A percentile compares a stretch with the other conserved stretches of the same genome.
These are phyloP conservation scores for Smittia aterrima DNA, from an alignment of 2,888 invertebrate genomes.

Conservation along the genomic window DNA sequence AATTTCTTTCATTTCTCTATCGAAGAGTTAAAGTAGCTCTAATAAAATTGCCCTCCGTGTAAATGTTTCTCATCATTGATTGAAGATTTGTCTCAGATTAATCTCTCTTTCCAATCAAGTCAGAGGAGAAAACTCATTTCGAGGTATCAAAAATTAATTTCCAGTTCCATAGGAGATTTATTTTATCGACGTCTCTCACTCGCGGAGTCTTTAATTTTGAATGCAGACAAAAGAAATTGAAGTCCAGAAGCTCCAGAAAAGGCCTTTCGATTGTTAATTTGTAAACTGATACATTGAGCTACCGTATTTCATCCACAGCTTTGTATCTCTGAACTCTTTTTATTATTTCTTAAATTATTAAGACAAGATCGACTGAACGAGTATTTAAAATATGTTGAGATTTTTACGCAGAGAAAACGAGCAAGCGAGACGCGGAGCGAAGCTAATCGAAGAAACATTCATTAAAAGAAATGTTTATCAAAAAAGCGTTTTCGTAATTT, in stretches of 20 bases:
- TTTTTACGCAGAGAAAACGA: background rate
- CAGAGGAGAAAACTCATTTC: slow-evolving; percentile 19
- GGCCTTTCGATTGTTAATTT: slow-evolving; percentile 35
- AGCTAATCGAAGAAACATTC: slow-evolving; percentile 36
- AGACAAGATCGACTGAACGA: slow-evolving; percentile 24
- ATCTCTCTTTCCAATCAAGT: slow-evolving; percentile 12
- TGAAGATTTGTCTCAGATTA: background rate
- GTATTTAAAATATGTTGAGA: slow-evolving; percentile 23
- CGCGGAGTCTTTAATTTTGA: background rate
- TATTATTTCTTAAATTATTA: slow-evolving; percentile 35
- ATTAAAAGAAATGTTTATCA: slow-evolving; percentile 25
- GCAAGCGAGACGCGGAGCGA: background rate
- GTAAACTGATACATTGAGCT: slow-evolving; percentile 36
- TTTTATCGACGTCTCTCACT: background rate
- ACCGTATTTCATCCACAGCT: slow-evolving; percentile 21
- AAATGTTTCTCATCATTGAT: background rate
- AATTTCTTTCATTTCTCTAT: too few species aligned
- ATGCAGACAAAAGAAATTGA: background rate
- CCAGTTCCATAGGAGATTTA: background rate
- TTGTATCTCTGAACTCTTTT: slow-evolving; percentile 7
- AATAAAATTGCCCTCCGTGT: background rate
- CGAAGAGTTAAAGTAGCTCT: too few species aligned
- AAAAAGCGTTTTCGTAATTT: slow-evolving; percentile 28
- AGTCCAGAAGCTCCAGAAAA: slow-evolving; percentile 32
- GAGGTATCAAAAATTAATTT: slow-evolving; percentile 11